These are phyloP conservation scores for Montipora capitata DNA, from an alignment of 92 coral and sea anemone species.

Conservation along the genomic window DNA sequence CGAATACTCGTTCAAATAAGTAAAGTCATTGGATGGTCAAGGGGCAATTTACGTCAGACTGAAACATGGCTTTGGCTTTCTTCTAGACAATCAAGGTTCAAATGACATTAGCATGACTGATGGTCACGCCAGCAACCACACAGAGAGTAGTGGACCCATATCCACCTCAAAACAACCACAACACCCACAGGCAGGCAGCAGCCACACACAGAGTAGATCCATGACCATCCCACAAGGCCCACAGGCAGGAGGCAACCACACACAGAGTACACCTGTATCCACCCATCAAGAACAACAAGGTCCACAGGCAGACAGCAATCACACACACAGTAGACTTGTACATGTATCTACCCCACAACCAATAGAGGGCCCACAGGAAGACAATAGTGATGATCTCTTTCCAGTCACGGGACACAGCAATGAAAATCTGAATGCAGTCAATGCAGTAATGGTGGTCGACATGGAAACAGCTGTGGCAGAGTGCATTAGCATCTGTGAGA, in stretches of 20 bases:
- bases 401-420: neutral
- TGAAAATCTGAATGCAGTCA: too few species aligned
- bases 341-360: slow-evolving; percentile 1
- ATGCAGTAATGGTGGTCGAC: too few species aligned
- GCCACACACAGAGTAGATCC: slow-evolving; percentile 15
- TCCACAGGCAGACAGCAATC: too few species aligned
- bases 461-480: too few species aligned
- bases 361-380: neutral
- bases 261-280: too few species aligned
- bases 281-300: too few species aligned
- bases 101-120: neutral
- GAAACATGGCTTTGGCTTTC: slow-evolving; percentile 19
- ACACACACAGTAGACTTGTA: too few species aligned
- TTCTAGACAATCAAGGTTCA: slow-evolving; percentile 17
- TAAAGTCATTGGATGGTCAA: slow-evolving; percentile 73
- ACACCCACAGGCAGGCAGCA: neutral
- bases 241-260: too few species aligned
- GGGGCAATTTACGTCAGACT: slow-evolving; percentile 49
- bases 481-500: too few species aligned
- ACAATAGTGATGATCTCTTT: neutral
- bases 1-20: slow-evolving; percentile 48
- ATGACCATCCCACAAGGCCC: too few species aligned
- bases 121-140: neutral
- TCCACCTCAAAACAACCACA: neutral
- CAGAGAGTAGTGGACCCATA: slow-evolving; percentile 6